phyloP scores from a whole-genome alignment of 2,797 vertebrate genomes.

The Telmatherina bonti region DNA sequence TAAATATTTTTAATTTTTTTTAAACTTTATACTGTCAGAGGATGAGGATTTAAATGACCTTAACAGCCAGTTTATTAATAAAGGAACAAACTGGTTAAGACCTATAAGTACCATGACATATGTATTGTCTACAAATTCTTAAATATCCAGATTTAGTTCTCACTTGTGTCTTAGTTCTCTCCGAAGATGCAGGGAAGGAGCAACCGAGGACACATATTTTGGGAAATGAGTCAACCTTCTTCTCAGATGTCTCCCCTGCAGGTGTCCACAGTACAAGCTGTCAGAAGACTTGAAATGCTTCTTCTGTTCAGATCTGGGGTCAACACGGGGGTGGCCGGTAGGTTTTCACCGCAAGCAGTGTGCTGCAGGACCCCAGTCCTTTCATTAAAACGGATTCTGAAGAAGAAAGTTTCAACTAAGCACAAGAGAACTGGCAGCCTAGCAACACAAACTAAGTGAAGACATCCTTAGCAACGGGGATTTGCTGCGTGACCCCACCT shows the following conservation, averaged over 20 bases:
- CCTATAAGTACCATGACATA: background rate
- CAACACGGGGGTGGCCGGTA: background rate
- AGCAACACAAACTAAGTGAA: constrained; percentile 86
- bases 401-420: constrained; percentile 75
- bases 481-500: constrained; percentile 63
- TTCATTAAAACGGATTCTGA: background rate
- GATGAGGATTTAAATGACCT: background rate
- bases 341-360: background rate
- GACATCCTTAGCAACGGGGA: constrained; percentile 83
- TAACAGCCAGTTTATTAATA: background rate
- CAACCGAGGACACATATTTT: background rate
- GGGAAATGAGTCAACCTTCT: background rate
- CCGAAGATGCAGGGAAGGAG: background rate
- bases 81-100: background rate
- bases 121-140: background rate
- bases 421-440: constrained; percentile 84
- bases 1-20: background rate
- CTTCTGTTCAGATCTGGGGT: background rate
- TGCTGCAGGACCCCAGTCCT: background rate
- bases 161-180: background rate
- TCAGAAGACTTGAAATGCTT: background rate
- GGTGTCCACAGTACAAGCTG: background rate
- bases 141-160: background rate
- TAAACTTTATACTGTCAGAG: background rate
- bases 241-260: background rate